Conservation (phyloP, 2,797 vertebrate genomes). For the Poliocrania exsul region DNA sequence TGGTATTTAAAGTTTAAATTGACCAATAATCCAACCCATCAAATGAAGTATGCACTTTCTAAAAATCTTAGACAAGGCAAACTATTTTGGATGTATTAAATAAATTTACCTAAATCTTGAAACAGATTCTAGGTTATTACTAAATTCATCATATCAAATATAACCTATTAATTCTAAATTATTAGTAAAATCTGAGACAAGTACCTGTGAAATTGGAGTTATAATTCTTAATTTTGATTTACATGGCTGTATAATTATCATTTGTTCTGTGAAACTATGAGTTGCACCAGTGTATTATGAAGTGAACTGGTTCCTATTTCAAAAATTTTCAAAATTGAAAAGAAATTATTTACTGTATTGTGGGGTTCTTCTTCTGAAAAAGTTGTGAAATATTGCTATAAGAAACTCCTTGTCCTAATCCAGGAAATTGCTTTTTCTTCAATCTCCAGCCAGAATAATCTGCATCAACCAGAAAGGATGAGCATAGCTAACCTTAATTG, state of each 20-base stretch:
- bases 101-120: not conserved
- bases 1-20: not conserved
- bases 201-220: not conserved
- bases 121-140: not conserved
- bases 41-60: not conserved
- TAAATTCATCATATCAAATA: not conserved
- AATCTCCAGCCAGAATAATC: not conserved
- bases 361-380: not conserved
- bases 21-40: not conserved
- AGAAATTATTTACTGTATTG: not conserved
- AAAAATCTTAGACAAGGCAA: not conserved
- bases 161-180: not conserved
- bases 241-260: not conserved
- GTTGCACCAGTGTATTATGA: not conserved
- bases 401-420: not conserved
- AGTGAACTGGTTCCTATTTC: not conserved
- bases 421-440: not conserved
- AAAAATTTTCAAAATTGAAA: not conserved
- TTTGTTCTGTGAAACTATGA: not conserved
- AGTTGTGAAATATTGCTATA: not conserved
- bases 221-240: not conserved
- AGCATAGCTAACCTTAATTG: not conserved
- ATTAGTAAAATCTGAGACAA: not conserved
- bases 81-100: not conserved
- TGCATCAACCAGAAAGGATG: not conserved